These are phyloP conservation scores for Pipistrellus pygmaeus DNA, from an alignment of 2,797 vertebrate species.

Conservation along the genomic window DNA sequence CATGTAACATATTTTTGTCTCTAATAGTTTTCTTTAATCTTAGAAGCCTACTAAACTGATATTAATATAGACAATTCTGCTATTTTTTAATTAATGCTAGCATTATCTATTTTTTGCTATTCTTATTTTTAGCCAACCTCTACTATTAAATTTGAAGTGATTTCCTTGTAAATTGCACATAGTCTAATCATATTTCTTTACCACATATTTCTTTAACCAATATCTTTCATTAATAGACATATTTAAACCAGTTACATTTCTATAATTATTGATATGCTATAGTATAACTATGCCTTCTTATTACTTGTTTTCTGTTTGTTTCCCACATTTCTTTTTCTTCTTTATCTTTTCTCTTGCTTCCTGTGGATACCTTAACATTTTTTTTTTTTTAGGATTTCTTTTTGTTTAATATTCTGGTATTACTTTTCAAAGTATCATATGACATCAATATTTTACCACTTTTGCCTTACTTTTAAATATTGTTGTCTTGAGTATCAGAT, in stretches of 20 bases:
- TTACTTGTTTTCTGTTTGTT: background rate
- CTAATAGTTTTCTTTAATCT: background rate
- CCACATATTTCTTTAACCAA: too few species aligned
- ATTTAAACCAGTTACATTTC: background rate
- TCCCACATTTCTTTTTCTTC: background rate
- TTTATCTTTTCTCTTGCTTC: background rate
- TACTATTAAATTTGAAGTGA: background rate
- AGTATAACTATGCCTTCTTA: background rate
- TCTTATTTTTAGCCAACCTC: background rate
- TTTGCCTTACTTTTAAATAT: background rate
- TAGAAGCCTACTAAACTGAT: background rate
- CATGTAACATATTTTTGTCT: background rate
- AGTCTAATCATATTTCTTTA: background rate
- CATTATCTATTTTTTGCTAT: background rate
- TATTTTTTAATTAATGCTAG: background rate
- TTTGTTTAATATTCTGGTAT: background rate
- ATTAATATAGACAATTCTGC: background rate
- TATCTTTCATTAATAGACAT: background rate
- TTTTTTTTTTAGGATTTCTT: background rate
- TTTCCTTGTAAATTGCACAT: background rate
- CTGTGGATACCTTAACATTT: background rate
- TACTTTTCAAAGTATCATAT: background rate
- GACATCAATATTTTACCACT: background rate
- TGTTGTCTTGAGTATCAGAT: background rate
- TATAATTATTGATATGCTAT: background rate